Conservation (phyloP, 1,140 invertebrate species). For the Drosophila obscura region DNA sequence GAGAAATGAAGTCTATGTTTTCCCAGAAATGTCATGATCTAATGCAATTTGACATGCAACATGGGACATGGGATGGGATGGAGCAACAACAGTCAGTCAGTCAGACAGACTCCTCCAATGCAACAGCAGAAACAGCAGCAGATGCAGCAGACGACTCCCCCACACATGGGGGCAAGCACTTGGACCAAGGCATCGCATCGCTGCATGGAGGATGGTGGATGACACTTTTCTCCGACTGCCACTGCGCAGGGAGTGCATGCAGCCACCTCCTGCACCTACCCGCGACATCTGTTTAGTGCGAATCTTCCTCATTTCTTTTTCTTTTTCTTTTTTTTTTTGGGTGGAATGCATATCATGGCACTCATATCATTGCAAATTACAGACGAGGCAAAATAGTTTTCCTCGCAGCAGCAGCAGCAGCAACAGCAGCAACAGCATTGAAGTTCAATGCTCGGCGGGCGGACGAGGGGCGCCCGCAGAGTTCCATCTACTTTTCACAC, state of each 20-base stretch:
- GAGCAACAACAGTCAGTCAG: conserved; percentile 39
- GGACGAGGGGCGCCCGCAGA: background rate
- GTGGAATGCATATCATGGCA: conserved; percentile 73
- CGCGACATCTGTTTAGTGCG: conserved; percentile 68
- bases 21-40: conserved; percentile 71
- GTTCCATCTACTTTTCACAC: conserved; percentile 42
- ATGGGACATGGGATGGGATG: too few relatives aligned
- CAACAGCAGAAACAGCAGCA: background rate
- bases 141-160: conserved; percentile 37
- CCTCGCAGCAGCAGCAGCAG: conserved; percentile 14
- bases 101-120: conserved; percentile 48
- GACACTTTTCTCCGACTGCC: conserved; percentile 42
- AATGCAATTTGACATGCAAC: conserved; percentile 80
- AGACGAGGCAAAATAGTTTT: conserved; percentile 56
- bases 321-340: conserved; percentile 37
- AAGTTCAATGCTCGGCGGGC: conserved; percentile 74
- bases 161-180: conserved; percentile 14
- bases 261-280: conserved; percentile 11
- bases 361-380: conserved; percentile 79
- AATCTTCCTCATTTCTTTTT: conserved; percentile 15
- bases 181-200: conserved; percentile 25
- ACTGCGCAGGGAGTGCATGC: conserved; percentile 11
- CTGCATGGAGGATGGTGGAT: conserved; percentile 19
- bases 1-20: conserved; percentile 26
- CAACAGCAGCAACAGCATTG: conserved; percentile 26